Base-by-base conservation (phyloP, 2,888 invertebrate species). In the Disparrhopalites patrizii region DNA sequence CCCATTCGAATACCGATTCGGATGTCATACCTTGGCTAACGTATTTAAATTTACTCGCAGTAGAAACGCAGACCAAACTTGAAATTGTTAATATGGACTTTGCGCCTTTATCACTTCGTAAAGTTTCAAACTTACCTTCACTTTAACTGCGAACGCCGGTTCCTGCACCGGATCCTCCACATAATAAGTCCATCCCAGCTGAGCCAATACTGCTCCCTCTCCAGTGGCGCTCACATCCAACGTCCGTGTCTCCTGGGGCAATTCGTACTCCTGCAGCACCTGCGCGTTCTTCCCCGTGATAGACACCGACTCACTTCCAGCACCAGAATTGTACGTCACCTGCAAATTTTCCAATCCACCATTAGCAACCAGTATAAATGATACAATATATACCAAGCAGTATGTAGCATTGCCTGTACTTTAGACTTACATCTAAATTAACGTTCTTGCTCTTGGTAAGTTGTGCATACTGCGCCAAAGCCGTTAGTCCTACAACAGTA, bases 161-260 rank as follows among this genome's bases (percentile, higher is more conserved):
- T 13, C n/a, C 23, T 13, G 15, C 13, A 25, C 51, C 13, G 1
- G 13, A 5, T 27, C 38, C 33, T 23, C 27, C 1, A 69, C 63
- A 40, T 69, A 69, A 31, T 69, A 71, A 20, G 30, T 62, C 68
- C 68, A 68, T 4, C 58, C 65, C 3, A 71, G 27, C 50, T 69
- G 69, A 36, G 68, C 69, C 61, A 71, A 63, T 4, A 66, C 69
- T 5, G 69, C 55, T 18, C 69, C 69, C 30, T 64, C 38, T 13
- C 69, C 69, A 27, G 33, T 55, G 1, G 67, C 65, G 30, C 61
- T 43, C 10, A 65, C 27, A 18, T 40, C 13, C 5, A 68, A 51
- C 36, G 10, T n/a, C n/a, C 55, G 2, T 3, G 33, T 13, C 20
- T n/a, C 33, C 3, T 20, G 36, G 13, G 51, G 27, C n/a, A 40